Evolutionary conservation across 2,888 invertebrate species (phyloP).

Genomic region (Acleris laterana): DNA sequence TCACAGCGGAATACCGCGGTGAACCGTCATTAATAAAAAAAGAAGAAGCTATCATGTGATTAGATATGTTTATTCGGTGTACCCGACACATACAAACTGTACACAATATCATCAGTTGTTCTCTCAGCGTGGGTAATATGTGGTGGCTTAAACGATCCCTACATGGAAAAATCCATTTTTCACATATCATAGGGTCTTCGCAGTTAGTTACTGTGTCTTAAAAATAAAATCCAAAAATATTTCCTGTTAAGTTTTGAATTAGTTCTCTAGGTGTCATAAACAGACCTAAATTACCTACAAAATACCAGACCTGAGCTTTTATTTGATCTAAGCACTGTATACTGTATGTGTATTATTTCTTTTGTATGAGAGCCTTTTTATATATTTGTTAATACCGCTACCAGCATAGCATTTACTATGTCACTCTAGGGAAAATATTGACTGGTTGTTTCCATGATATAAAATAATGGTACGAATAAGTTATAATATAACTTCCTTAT

Average conservation of each 20-base stretch:
- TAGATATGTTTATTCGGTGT: too few species aligned
- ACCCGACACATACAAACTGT: too few species aligned
- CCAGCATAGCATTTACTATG: conserved; percentile 58
- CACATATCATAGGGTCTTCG: neutral
- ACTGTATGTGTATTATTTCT: conserved; percentile 43
- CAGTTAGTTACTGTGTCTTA: neutral
- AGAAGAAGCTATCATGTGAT: too few species aligned
- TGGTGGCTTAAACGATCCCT: too few species aligned
- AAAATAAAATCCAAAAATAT: neutral
- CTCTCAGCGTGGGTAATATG: too few species aligned
- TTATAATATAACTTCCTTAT: too few species aligned
- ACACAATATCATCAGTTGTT: too few species aligned
- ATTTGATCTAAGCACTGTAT: conserved; percentile 39
- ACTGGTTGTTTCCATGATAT: too few species aligned
- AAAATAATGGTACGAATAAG: too few species aligned
- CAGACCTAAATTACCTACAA: conserved; percentile 8
- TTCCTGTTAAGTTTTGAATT: neutral
- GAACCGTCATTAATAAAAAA: too few species aligned
- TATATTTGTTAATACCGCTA: conserved; percentile 51
- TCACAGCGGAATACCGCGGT: too few species aligned
- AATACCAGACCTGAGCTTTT: conserved; percentile 23
- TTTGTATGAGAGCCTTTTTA: conserved; percentile 44
- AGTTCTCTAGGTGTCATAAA: conserved; percentile 3
- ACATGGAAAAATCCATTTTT: too few species aligned
- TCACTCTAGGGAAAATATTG: conserved; percentile 45